These are phyloP conservation scores for Clangula hyemalis DNA, from an alignment of 2,797 vertebrate genomes.

Conservation along the genomic window DNA sequence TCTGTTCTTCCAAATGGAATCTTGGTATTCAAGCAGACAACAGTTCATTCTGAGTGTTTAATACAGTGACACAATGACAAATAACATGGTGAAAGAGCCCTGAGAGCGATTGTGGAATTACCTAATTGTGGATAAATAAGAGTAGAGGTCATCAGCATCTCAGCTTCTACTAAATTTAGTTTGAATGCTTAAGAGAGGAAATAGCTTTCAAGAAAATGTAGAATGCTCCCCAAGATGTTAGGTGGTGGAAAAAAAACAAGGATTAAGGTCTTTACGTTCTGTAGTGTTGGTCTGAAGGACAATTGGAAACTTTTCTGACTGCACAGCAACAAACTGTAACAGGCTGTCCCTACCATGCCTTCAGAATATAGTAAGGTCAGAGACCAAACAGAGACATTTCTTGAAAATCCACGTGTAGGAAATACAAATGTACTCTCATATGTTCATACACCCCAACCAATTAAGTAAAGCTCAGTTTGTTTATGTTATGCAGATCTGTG, in stretches of 20 bases:
- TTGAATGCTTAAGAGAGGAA: conserved; percentile 63
- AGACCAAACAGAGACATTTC: neutral
- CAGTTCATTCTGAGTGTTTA: conserved; percentile 7
- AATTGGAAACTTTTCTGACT: conserved; percentile 35
- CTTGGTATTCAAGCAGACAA: neutral
- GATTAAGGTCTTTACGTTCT: conserved; percentile 54
- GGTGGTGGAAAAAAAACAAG: conserved; percentile 55
- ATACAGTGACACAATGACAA: conserved; percentile 42
- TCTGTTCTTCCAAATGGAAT: conserved; percentile 28
- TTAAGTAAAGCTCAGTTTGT: neutral
- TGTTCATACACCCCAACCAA: fast-evolving
- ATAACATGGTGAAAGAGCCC: conserved; percentile 48
- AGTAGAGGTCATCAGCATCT: conserved; percentile 41
- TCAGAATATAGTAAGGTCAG: neutral
- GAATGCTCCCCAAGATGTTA: conserved; percentile 42
- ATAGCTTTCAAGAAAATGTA: conserved; percentile 65
- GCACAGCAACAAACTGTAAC: neutral
- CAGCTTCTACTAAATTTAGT: conserved; percentile 64
- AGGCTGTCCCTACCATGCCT: neutral
- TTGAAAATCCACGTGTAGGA: conserved; percentile 18
- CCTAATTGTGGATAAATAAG: conserved; percentile 1
- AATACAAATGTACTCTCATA: neutral
- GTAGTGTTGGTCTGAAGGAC: neutral
- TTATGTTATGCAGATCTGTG: neutral
- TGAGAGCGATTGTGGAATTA: conserved; percentile 47